Percentiles rank a stretch among this genome's conserved stretches.
These are phyloP conservation scores for Cryptocephalus primarius DNA, from an alignment of 2,888 invertebrate species.

Conservation along the genomic window DNA sequence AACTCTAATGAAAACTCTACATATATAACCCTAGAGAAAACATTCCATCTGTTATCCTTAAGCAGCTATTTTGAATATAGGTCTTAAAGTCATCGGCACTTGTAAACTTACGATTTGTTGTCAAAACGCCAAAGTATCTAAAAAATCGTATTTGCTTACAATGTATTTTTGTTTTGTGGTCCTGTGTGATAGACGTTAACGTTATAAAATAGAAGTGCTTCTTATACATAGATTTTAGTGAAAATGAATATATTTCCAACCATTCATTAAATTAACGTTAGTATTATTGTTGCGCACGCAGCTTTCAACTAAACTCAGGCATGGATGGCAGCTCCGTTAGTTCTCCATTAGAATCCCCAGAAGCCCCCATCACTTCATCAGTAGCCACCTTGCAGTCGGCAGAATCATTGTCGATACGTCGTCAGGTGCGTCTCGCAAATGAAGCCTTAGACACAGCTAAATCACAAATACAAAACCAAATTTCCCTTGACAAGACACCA, in stretches of 20 bases:
- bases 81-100: too few species aligned
- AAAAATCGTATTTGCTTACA: too few species aligned
- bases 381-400: conserved; percentile 56
- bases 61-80: too few species aligned
- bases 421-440: conserved; percentile 35
- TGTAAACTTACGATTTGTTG: too few species aligned
- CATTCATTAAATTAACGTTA: conserved; percentile 5
- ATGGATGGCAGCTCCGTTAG: conserved; percentile 66
- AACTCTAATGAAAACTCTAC: too few species aligned
- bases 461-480: conserved; percentile 13
- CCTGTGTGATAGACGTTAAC: too few species aligned
- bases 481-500: conserved; percentile 40
- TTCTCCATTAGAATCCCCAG: conserved; percentile 75
- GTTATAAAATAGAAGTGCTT: too few species aligned
- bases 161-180: neutral
- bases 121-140: too few species aligned
- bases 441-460: conserved; percentile 10
- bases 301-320: conserved; percentile 74
- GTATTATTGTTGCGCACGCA: conserved; percentile 36
- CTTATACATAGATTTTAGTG: too few species aligned
- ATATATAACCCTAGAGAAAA: too few species aligned
- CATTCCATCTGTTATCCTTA: too few species aligned
- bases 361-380: conserved; percentile 56
- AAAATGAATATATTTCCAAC: neutral
- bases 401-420: conserved; percentile 43